phyloP scores from a whole-genome alignment of 2,113 vertebrate genomes.

The Gorsachius goisagi region DNA sequence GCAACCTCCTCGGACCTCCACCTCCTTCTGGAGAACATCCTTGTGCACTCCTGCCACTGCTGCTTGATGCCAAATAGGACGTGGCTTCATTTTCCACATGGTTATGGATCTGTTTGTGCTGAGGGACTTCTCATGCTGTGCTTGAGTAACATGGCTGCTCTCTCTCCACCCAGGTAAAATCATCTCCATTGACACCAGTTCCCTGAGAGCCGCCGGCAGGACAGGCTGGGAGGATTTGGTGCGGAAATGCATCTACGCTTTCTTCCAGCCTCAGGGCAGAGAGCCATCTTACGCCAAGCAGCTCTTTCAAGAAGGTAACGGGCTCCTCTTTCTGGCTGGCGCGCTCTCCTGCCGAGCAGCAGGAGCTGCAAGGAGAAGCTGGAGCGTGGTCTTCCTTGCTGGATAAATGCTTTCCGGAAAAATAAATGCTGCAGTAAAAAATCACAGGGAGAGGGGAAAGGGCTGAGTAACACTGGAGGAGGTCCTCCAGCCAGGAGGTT shows the following conservation, averaged over 20 bases:
- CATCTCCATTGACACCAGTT: slow-evolving; percentile 96
- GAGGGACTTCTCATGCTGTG: background rate
- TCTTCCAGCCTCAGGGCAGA: slow-evolving; percentile 95
- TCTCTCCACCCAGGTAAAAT: slow-evolving; percentile 86
- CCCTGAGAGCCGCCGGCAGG: slow-evolving; percentile 88
- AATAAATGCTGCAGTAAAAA: background rate
- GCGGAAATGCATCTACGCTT: slow-evolving; percentile 95
- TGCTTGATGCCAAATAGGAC: background rate
- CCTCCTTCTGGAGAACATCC: background rate
- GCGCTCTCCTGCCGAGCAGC: background rate
- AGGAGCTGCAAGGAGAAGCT: background rate
- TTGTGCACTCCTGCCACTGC: background rate
- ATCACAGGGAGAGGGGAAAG: background rate
- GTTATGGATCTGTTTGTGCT: background rate
- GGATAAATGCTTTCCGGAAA: slow-evolving; percentile 46
- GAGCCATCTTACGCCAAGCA: slow-evolving; percentile 94
- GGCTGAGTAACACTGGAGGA: background rate
- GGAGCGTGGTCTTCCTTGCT: background rate
- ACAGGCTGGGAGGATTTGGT: slow-evolving; percentile 97
- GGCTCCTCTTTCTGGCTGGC: background rate
- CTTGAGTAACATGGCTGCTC: background rate
- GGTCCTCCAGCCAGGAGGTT: background rate
- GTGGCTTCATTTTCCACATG: background rate
- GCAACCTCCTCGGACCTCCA: background rate
- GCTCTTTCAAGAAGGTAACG: slow-evolving; percentile 92